phyloP scores from a whole-genome alignment of 2,888 invertebrate genomes.

The Phalera bucephala region DNA sequence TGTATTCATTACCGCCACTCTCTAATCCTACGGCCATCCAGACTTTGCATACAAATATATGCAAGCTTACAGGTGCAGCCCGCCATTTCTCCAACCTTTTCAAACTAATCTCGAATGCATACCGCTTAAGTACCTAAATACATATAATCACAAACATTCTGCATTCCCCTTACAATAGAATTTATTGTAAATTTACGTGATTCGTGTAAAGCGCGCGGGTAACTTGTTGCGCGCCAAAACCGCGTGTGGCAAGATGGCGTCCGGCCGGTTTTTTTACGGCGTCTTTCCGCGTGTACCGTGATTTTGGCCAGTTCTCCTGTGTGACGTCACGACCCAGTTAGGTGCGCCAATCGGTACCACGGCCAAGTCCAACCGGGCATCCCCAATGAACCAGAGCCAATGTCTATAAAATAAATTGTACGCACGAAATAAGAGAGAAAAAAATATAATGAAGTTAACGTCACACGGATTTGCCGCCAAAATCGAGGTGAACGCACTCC shows the following conservation, averaged over 20 bases:
- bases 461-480: constrained; percentile 75
- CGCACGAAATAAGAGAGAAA: constrained; percentile 65
- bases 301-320: constrained; percentile 77
- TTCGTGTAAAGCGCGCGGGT: constrained; percentile 55
- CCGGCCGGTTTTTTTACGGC: constrained; percentile 58
- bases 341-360: constrained; percentile 76
- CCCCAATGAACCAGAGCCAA: constrained; percentile 81
- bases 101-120: constrained; percentile 60
- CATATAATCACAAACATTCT: constrained; percentile 66
- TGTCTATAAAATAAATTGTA: constrained; percentile 83
- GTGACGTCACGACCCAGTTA: constrained; percentile 80
- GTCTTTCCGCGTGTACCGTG: constrained; percentile 75
- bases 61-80: constrained; percentile 35
- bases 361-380: constrained; percentile 80
- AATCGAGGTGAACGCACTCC: constrained; percentile 78
- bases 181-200: constrained; percentile 79
- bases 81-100: constrained; percentile 42
- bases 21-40: constrained; percentile 1
- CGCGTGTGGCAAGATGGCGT: constrained; percentile 68
- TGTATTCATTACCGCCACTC: constrained; percentile 2
- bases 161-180: constrained; percentile 73
- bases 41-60: constrained; percentile 17
- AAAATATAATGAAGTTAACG: constrained; percentile 79
- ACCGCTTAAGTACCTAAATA: constrained; percentile 70
- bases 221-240: constrained; percentile 51